These are phyloP conservation scores for Spilogale gracilis DNA, from an alignment of 2,113 vertebrate genomes.

Conservation along the genomic window DNA sequence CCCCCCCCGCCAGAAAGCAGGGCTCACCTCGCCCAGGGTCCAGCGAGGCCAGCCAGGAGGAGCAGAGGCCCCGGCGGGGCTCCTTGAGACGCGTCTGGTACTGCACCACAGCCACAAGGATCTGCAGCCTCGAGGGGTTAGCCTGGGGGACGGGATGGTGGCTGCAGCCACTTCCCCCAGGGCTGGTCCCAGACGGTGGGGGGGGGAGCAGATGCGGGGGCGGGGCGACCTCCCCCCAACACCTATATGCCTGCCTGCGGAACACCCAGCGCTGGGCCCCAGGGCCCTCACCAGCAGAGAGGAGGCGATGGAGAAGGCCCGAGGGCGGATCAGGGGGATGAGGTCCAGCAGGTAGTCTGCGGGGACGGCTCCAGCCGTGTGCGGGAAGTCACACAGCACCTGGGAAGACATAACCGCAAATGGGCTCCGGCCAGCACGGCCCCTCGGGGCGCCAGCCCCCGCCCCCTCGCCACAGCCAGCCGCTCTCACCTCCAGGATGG, in stretches of 20 bases:
- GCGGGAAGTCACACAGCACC: slow-evolving; percentile 95
- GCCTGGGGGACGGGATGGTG: slow-evolving; percentile 83
- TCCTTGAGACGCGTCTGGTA: slow-evolving; percentile 93
- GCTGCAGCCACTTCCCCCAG: too few species aligned
- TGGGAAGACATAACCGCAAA: slow-evolving; percentile 69
- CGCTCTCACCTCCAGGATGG: slow-evolving; percentile 91
- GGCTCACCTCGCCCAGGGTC: slow-evolving; percentile 89
- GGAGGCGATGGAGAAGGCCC: slow-evolving; percentile 96
- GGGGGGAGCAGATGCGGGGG: rapidly evolving
- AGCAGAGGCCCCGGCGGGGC: slow-evolving; percentile 94
- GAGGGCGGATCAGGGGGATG: slow-evolving; percentile 94
- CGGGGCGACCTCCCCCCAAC: too few species aligned
- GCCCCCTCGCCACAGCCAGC: too few species aligned
- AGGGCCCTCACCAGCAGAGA: slow-evolving; percentile 90
- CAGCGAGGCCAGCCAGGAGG: slow-evolving; percentile 95
- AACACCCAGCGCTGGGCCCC: not conserved
- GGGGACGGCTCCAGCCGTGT: slow-evolving; percentile 89
- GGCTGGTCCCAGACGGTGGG: too few species aligned
- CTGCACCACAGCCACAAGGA: slow-evolving; percentile 95
- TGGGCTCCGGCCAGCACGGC: rapidly evolving
- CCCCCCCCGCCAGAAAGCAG: not conserved
- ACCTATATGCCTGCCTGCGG: rapidly evolving
- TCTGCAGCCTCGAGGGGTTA: slow-evolving; percentile 91
- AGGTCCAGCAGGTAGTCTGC: slow-evolving; percentile 94
- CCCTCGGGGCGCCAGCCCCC: rapidly evolving